phyloP scores from a whole-genome alignment of 92 coral and sea anemone genomes.

The Palythoa caribaeorum region DNA sequence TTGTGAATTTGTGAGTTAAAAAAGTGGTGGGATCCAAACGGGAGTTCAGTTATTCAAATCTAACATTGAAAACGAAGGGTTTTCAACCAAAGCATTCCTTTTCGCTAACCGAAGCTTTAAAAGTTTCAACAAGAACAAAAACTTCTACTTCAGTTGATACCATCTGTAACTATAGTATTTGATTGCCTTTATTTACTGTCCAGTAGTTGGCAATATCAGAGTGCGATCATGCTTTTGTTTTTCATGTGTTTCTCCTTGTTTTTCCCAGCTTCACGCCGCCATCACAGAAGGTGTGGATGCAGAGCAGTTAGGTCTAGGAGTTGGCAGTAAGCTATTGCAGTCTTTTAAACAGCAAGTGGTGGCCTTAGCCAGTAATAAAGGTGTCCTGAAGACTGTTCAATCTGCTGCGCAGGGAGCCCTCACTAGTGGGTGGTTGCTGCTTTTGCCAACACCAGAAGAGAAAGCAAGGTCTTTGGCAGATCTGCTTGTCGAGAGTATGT shows the following conservation, averaged over 20 bases:
- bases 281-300: constrained; percentile 90
- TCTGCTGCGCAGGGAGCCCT: constrained; percentile 96
- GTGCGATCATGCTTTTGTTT: neutral
- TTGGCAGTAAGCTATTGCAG: constrained; percentile 96
- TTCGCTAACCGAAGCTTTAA: too few species aligned
- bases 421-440: constrained; percentile 93
- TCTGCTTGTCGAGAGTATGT: constrained; percentile 87
- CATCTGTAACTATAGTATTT: too few species aligned
- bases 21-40: too few species aligned
- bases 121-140: too few species aligned
- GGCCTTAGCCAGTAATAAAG: constrained; percentile 93
- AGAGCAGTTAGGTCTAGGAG: constrained; percentile 91
- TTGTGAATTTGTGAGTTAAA: too few species aligned
- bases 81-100: too few species aligned
- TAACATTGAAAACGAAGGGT: too few species aligned
- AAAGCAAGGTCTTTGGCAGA: constrained; percentile 94
- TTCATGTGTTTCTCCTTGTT: neutral
- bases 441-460: constrained; percentile 98
- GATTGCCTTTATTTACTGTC: too few species aligned
- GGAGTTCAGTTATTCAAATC: too few species aligned
- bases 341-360: constrained; percentile 97
- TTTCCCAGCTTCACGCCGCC: constrained; percentile 91
- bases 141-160: too few species aligned
- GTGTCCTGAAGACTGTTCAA: constrained; percentile 96
- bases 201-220: too few species aligned